Base-by-base conservation (phyloP, 1,140 invertebrate genomes). In the Zaprionus taronus region DNA sequence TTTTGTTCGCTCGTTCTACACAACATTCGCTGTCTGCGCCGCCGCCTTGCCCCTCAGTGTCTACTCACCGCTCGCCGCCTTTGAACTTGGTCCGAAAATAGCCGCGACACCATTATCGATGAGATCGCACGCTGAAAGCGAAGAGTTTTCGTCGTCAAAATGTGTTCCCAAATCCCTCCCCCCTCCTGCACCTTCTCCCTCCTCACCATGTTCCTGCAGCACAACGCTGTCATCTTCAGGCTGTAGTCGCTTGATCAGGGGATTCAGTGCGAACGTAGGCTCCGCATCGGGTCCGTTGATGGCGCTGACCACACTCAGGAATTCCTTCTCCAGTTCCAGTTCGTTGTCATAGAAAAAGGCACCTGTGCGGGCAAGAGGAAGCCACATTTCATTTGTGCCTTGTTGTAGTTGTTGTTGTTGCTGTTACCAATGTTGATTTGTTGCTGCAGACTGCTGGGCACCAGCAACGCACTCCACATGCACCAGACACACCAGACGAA, bases 61-160 rank as follows among this genome's bases (percentile, higher is more conserved):
- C 1, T 53, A 68, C 81, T 90, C 79, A 91, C 91, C 94, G 44
- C 95, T 94, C 11, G 91, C 91, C 81, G 95, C 94, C 26, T 93
- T 91, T 62, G 95, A 95, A 82, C 95, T 94, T 20, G 96, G 96
- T 17, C 97, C 97, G 89, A 98, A 97, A 82, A 98, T 95, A 62
- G 95, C 96, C 2, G 94, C 95, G n/a, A 97, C 94, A 41, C 96
- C 96, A 80, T 94, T 93, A 49, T 94, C 84, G 41, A 95, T 64
- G 26, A 95, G 85, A 61, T 95, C 93, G 82, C 95, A 95, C 4
- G 92, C 95, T 95, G 51, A 79, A 90, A 67, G 49, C 26, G 60
- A 72, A 72, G 31, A 70, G n/a, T 56, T 51, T 61, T 51, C 47
- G 41, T 60, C 31, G 11, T 41, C 14, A 51, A 47, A 63, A 47